Evolutionary conservation across 2,113 vertebrate genomes (phyloP).

Genomic region (Serranochromis macrocephalus): DNA sequence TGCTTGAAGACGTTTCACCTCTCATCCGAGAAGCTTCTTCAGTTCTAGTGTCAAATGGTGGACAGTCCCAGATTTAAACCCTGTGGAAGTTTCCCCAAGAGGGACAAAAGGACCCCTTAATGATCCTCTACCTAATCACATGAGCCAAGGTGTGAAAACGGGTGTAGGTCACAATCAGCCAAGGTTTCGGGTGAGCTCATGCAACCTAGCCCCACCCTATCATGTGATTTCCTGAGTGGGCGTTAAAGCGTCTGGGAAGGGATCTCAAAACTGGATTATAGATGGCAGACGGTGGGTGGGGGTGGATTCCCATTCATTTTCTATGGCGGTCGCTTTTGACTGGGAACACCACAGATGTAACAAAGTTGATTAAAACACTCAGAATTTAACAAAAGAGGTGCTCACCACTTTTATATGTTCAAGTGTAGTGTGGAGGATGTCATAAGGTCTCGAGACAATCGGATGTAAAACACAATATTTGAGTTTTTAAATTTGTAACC

Average conservation of each 20-base stretch:
- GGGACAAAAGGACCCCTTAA: neutral
- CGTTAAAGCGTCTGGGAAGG: neutral
- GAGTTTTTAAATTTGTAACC: neutral
- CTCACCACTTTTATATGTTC: neutral
- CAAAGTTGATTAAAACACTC: accelerated
- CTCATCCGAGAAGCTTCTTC: no score
- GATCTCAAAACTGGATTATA: neutral
- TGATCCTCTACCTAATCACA: neutral
- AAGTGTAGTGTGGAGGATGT: accelerated
- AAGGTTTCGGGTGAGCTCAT: accelerated
- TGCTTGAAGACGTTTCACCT: no score
- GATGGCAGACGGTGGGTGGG: neutral
- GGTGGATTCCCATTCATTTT: neutral
- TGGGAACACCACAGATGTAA: neutral
- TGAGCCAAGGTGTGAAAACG: neutral
- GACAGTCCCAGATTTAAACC: neutral
- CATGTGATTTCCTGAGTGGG: neutral
- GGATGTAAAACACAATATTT: neutral
- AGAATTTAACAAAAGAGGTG: accelerated
- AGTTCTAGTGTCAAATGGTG: no score
- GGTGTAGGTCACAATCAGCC: neutral
- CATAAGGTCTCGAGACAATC: neutral
- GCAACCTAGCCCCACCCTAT: neutral
- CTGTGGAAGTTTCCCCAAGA: accelerated
- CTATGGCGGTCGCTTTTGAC: accelerated